These are phyloP conservation scores for Holothuria scabra DNA, from an alignment of 53 echinoderm and acorn worm genomes.

Conservation along the genomic window DNA sequence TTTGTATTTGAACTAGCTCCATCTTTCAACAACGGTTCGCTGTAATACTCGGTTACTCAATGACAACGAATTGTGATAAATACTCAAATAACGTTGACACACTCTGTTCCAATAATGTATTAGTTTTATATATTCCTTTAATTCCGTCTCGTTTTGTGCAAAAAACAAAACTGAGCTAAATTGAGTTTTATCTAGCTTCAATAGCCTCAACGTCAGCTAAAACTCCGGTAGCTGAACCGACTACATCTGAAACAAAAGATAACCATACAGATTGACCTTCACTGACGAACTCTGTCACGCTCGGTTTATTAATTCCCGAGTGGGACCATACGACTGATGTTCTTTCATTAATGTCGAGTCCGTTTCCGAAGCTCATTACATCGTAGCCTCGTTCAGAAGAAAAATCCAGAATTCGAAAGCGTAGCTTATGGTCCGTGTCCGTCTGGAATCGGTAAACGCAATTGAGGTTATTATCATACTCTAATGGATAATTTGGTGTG, in stretches of 20 bases:
- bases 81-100: too few relatives aligned
- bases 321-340: slow-evolving; percentile 48
- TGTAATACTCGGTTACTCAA: too few relatives aligned
- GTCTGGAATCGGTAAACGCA: slow-evolving; percentile 80
- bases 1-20: too few relatives aligned
- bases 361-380: slow-evolving; percentile 70
- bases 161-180: too few relatives aligned
- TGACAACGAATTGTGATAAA: too few relatives aligned
- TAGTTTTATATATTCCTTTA: too few relatives aligned
- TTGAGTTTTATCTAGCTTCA: not conserved
- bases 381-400: slow-evolving; percentile 79
- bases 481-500: slow-evolving; percentile 71
- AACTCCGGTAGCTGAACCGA: slow-evolving; percentile 44
- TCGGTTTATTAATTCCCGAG: slow-evolving; percentile 50
- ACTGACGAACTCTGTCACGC: not conserved
- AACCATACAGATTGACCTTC: slow-evolving; percentile 59
- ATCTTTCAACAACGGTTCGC: too few relatives aligned
- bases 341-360: slow-evolving; percentile 50
- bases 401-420: slow-evolving; percentile 76
- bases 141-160: too few relatives aligned
- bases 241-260: slow-evolving; percentile 53
- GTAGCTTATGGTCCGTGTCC: slow-evolving; percentile 57
- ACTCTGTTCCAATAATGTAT: too few relatives aligned
- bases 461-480: slow-evolving; percentile 77
- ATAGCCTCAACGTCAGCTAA: slow-evolving; percentile 44